A percentile compares a stretch with the other conserved stretches of the same genome.
These are phyloP conservation scores for Caenorhabditis virilis DNA, from an alignment of 2,888 invertebrate genomes.

Conservation along the genomic window DNA sequence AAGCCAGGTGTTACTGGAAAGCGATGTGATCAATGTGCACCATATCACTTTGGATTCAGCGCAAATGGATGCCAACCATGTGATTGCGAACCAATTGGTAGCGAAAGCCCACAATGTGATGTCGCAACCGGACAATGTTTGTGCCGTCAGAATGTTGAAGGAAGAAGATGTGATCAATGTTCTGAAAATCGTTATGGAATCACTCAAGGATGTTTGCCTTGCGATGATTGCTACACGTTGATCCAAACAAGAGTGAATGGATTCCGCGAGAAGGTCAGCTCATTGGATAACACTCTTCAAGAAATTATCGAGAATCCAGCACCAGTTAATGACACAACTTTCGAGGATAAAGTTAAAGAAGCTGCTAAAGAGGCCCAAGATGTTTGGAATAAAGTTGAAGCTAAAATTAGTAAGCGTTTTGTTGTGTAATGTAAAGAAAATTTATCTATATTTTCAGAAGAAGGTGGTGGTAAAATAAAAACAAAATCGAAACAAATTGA, in stretches of 20 bases:
- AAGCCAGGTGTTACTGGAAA: constrained; percentile 71
- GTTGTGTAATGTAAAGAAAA: too few species aligned
- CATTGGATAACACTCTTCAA: constrained; percentile 79
- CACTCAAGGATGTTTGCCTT: constrained; percentile 74
- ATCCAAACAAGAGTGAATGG: constrained; percentile 72
- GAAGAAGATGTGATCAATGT: constrained; percentile 89
- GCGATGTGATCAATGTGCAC: constrained; percentile 71
- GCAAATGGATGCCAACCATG: constrained; percentile 75
- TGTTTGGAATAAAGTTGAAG: constrained; percentile 78
- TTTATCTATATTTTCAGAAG: constrained; percentile 29
- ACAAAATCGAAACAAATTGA: constrained; percentile 70
- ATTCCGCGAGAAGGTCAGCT: constrained; percentile 75
- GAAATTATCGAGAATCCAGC: constrained; percentile 92
- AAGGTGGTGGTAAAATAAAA: constrained; percentile 28
- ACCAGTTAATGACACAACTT: constrained; percentile 80
- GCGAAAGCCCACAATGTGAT: constrained; percentile 84
- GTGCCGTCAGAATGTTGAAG: constrained; percentile 79
- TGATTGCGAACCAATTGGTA: constrained; percentile 87
- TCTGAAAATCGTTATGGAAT: constrained; percentile 92
- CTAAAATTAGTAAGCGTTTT: constrained; percentile 16
- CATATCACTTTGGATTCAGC: constrained; percentile 72
- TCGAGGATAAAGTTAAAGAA: constrained; percentile 81
- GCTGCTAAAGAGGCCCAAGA: constrained; percentile 80
- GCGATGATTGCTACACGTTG: constrained; percentile 92
- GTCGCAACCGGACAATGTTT: constrained; percentile 81